Base-by-base conservation (phyloP, 2,888 invertebrate genomes). In the Pandemis cinnamomeana region DNA sequence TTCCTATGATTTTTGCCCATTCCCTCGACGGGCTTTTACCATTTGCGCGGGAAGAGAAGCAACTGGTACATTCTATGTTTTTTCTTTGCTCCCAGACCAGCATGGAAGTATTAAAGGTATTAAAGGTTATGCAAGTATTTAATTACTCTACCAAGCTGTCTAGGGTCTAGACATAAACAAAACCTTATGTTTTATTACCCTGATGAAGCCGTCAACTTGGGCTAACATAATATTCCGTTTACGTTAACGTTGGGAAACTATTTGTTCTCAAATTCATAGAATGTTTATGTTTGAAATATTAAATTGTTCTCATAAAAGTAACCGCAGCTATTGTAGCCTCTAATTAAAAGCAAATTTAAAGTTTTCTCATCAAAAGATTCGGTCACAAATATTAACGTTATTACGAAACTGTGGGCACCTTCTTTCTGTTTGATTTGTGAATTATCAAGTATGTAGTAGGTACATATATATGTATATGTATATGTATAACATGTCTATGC, bases 131-230 rank as follows among this genome's bases (percentile, higher is more conserved):
- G 5, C 27, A 58, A 36, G 58, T 11, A 58, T 3, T 11, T 20
- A 27, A 58, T 10, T 58, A 58, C 27, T 58, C 27, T 27, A 1
- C 27, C 10, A 27, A 58, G 5, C 27, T 8, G 11, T 11, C 58
- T 58, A 27, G 58, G 11, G 27, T 11, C 27, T 8, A 58, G 58
- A 58, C 58, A 58, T 27, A 58, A 62, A 69, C 48, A 63, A 69
- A 46, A 58, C 46, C 13, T 69, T 58, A 41, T 68, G 58, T 68
- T 69, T 69, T 27, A 69, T 69, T 64, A 55, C 68, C 42, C 55
- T 11, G 44, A 62, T 68, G 63, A 46, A 46, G 41, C 27, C 60
- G 46, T 46, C 46, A 36, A 36, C 66, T 58, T 41, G 42, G 63
- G 20, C 20, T 55, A 42, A 60, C 66, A 67, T 53, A 61, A 61